These are phyloP conservation scores for Nephrotoma appendiculata DNA, from an alignment of 2,888 invertebrate species.

Conservation along the genomic window DNA sequence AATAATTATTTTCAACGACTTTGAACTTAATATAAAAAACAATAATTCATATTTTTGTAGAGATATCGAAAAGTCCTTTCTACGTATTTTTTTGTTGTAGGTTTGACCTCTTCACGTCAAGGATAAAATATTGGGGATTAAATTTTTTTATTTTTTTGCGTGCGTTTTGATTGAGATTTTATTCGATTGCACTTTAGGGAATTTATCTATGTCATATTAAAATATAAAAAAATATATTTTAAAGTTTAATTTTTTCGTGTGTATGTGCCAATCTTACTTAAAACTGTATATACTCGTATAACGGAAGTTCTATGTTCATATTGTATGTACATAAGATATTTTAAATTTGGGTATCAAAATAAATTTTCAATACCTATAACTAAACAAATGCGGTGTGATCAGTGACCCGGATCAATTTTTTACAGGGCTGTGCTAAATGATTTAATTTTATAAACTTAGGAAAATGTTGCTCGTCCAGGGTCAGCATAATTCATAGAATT, in stretches of 20 bases:
- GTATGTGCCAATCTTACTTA: background rate
- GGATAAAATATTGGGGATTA: background rate
- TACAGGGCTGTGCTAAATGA: too few relatives aligned
- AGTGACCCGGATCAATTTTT: too few relatives aligned
- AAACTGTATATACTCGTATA: background rate
- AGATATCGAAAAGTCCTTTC: background rate
- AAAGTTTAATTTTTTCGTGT: background rate
- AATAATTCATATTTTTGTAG: background rate
- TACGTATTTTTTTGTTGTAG: background rate
- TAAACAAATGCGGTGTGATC: too few relatives aligned
- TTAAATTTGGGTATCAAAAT: background rate
- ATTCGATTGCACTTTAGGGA: background rate
- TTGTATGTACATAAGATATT: background rate
- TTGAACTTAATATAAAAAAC: background rate
- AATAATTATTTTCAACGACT: background rate
- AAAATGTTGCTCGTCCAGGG: too few relatives aligned
- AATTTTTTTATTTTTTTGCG: background rate
- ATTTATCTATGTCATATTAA: background rate
- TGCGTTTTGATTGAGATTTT: background rate
- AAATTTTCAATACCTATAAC: too few relatives aligned
- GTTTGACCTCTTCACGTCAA: background rate
- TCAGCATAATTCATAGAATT: too few relatives aligned
- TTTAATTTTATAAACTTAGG: too few relatives aligned
- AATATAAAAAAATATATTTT: background rate
- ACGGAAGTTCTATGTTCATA: background rate